These are phyloP conservation scores for Taurulus bubalis DNA, from an alignment of 2,113 vertebrate species.

Conservation along the genomic window DNA sequence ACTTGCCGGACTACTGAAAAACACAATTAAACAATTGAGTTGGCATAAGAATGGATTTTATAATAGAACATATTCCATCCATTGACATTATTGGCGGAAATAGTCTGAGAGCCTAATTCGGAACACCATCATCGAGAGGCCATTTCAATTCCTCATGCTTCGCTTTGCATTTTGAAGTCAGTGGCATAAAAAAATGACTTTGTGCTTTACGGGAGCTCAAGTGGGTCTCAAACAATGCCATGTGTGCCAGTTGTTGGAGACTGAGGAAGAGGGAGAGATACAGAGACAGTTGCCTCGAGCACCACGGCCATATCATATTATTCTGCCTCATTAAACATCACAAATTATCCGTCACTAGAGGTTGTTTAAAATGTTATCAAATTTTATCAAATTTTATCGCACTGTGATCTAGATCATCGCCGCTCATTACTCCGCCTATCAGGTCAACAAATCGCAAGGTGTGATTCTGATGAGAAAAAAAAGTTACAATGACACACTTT, in stretches of 20 bases:
- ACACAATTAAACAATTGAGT: neutral
- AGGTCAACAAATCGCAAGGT: neutral
- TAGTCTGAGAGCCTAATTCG: neutral
- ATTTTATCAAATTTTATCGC: conserved; percentile 3
- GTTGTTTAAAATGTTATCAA: conserved; percentile 58
- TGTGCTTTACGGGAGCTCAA: neutral
- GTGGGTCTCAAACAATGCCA: neutral
- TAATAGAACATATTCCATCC: neutral
- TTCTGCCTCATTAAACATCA: conserved; percentile 53
- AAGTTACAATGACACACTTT: neutral
- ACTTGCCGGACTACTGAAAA: neutral
- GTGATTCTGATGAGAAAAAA: neutral
- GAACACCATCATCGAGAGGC: conserved; percentile 22
- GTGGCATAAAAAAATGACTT: neutral
- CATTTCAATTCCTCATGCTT: conserved; percentile 7
- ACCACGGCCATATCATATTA: conserved; percentile 1
- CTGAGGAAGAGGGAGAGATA: neutral
- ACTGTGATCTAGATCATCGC: conserved; percentile 8
- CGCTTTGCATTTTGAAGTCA: conserved; percentile 20
- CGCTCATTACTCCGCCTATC: conserved; percentile 11
- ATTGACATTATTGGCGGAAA: neutral
- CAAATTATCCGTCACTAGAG: conserved; percentile 43
- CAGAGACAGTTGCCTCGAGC: neutral
- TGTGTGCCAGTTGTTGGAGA: neutral
- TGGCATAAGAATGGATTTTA: neutral